These are phyloP conservation scores for Sphaeridia pumilis DNA, from an alignment of 2,888 invertebrate genomes.

Conservation along the genomic window DNA sequence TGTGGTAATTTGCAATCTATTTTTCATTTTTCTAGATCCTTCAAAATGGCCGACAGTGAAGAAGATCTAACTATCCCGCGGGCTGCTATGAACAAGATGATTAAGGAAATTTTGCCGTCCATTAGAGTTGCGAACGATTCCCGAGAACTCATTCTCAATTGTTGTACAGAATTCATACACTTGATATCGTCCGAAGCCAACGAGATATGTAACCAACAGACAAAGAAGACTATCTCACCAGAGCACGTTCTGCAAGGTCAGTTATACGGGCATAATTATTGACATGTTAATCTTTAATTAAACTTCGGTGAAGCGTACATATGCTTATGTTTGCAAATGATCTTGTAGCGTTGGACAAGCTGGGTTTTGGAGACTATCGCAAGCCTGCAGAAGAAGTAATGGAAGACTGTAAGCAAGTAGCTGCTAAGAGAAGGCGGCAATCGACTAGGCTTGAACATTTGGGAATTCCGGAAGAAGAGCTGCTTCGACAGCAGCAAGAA, in stretches of 20 bases:
- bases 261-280: too few relatives aligned
- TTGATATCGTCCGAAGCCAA: conserved; percentile 90
- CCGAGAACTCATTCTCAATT: conserved; percentile 82
- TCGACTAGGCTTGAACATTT: conserved; percentile 93
- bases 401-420: conserved; percentile 90
- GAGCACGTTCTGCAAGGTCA: conserved; percentile 84
- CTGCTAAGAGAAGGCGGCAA: conserved; percentile 86
- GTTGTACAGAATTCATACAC: conserved; percentile 94
- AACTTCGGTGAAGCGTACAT: not conserved
- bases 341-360: conserved; percentile 70
- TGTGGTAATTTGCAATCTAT: too few relatives aligned
- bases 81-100: conserved; percentile 98
- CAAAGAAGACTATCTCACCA: conserved; percentile 94
- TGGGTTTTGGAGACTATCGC: conserved; percentile 88
- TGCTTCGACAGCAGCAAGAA: conserved; percentile 91
- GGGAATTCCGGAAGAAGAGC: conserved; percentile 96
- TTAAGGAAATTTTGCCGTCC: conserved; percentile 89
- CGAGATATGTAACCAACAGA: conserved; percentile 84
- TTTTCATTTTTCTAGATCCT: too few relatives aligned
- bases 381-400: conserved; percentile 91
- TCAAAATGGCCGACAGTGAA: conserved; percentile 45
- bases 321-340: too few relatives aligned
- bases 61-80: conserved; percentile 92
- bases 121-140: conserved; percentile 89
- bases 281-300: too few relatives aligned